Percentiles rank a stretch among this genome's conserved stretches.
Evolutionary conservation across 1,140 invertebrate genomes (phyloP).

Genomic region (Caenorhabditis elegans): DNA sequence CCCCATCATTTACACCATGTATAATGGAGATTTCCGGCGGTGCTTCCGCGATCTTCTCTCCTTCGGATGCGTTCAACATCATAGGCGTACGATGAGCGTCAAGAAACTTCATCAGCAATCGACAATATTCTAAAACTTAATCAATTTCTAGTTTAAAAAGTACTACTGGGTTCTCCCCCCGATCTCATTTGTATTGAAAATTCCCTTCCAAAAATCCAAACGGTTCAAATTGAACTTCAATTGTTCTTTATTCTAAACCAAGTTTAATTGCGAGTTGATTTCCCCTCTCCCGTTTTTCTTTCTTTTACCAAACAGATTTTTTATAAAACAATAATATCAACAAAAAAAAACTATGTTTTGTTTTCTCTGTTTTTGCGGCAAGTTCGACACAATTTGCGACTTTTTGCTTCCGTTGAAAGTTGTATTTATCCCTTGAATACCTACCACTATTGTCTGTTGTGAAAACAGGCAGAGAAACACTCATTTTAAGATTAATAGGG

Average conservation of each 20-base stretch:
- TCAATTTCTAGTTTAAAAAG: not conserved
- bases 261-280: conserved; percentile 22
- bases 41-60: conserved; percentile 68
- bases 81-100: conserved; percentile 63
- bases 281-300: not conserved
- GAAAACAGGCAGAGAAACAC: not conserved
- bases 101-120: conserved; percentile 66
- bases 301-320: not conserved
- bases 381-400: conserved; percentile 1
- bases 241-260: not conserved
- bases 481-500: conserved; percentile 22
- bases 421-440: not conserved
- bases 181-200: not conserved
- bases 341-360: no score
- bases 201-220: not conserved
- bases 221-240: conserved; percentile 19
- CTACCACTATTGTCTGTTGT: not conserved
- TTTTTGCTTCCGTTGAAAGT: not conserved
- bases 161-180: not conserved
- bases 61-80: conserved; percentile 64
- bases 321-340: no score
- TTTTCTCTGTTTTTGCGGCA: no score
- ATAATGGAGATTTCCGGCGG: conserved; percentile 70
- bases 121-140: conserved; percentile 58
- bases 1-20: conserved; percentile 70